phyloP scores from a whole-genome alignment of 2,888 invertebrate genomes.

The Zelleria hepariella region DNA sequence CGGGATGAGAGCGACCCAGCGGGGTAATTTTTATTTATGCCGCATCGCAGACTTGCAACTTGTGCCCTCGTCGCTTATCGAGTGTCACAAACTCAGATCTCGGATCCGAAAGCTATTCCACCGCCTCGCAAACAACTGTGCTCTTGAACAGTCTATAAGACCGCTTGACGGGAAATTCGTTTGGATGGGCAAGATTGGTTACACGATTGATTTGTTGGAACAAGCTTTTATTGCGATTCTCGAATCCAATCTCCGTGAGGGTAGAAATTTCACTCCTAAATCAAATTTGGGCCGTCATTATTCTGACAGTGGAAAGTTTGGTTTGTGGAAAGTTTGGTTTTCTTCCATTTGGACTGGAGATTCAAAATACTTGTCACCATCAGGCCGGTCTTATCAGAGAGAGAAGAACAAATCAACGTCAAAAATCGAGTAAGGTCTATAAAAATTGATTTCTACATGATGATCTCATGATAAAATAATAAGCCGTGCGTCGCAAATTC shows the following conservation, averaged over 20 bases:
- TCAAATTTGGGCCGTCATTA: neutral
- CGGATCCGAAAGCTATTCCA: neutral
- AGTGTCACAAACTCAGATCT: neutral
- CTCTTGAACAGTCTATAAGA: neutral
- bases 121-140: neutral
- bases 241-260: neutral
- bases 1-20: conserved; percentile 35
- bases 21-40: conserved; percentile 47
- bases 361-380: no score
- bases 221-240: neutral
- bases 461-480: no score
- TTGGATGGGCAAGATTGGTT: neutral
- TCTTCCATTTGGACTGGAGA: no score
- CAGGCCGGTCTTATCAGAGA: no score
- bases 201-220: neutral
- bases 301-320: no score
- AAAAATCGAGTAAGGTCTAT: no score
- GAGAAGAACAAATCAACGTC: no score
- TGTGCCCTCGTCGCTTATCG: neutral
- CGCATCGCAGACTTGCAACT: conserved; percentile 19
- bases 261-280: neutral
- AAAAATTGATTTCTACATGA: no score
- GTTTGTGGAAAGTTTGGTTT: no score
- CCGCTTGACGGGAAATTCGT: neutral
- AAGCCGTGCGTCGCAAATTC: neutral